phyloP scores from a whole-genome alignment of 2,113 vertebrate species.

The Barbus barbus region DNA sequence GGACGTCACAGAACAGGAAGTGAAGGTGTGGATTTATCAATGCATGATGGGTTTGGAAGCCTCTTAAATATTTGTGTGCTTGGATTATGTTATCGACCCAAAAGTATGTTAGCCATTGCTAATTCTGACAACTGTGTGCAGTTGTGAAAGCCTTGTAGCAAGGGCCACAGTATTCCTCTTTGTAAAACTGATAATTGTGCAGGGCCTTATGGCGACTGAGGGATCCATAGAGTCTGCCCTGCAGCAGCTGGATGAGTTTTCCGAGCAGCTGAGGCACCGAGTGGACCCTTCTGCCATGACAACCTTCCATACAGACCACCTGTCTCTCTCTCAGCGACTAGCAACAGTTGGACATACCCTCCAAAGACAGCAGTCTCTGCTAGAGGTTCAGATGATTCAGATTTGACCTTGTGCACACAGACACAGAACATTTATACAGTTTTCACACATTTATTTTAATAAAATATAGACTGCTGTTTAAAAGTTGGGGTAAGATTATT shows the following conservation, averaged over 20 bases:
- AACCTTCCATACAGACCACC: conserved; percentile 85
- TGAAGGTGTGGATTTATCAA: conserved; percentile 83
- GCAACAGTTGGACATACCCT: conserved; percentile 81
- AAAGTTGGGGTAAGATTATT: not conserved
- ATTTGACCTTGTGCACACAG: not conserved
- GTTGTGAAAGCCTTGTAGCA: not conserved
- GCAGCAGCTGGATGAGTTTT: conserved; percentile 81
- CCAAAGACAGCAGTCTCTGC: conserved; percentile 79
- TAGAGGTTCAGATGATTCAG: conserved; percentile 80
- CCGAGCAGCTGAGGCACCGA: conserved; percentile 86
- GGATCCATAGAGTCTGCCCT: conserved; percentile 80
- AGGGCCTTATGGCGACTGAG: conserved; percentile 83
- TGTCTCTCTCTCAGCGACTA: conserved; percentile 82
- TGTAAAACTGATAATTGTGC: conserved; percentile 20
- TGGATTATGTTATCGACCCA: not conserved
- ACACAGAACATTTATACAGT: not conserved
- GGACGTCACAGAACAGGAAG: conserved; percentile 86
- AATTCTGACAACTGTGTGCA: not conserved
- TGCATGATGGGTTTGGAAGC: conserved; percentile 79
- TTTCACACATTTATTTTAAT: not conserved
- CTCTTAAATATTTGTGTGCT: too few relatives aligned
- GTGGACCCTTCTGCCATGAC: conserved; percentile 87
- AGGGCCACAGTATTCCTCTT: not conserved
- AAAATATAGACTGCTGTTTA: too few relatives aligned
- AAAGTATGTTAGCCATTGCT: too few relatives aligned